Conservation (phyloP, 2,888 invertebrate genomes). For the Callimorpha dominula region DNA sequence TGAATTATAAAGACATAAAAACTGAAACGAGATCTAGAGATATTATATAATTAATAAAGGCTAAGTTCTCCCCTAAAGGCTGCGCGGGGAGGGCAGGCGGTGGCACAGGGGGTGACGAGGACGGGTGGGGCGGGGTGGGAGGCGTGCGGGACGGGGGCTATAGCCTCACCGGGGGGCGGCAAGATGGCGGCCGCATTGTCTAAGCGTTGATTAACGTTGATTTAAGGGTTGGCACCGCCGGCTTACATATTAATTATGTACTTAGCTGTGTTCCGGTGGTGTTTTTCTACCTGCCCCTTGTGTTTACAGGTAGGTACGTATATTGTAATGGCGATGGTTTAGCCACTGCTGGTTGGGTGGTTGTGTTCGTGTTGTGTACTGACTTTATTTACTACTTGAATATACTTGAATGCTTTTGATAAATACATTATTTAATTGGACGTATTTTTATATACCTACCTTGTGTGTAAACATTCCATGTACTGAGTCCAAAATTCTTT, state of each 20-base stretch:
- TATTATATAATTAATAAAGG: constrained; percentile 73
- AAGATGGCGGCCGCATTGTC: constrained; percentile 84
- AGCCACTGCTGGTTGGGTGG: constrained; percentile 8
- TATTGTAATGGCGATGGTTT: constrained; percentile 33
- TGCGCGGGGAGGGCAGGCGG: constrained; percentile 55
- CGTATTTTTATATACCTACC: background rate
- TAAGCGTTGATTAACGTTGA: constrained; percentile 82
- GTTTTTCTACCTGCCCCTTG: constrained; percentile 60
- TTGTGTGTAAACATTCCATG: background rate
- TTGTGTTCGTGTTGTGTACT: background rate
- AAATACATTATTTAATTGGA: background rate
- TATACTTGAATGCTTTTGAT: background rate
- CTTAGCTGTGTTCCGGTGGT: constrained; percentile 62
- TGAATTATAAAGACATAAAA: constrained; percentile 63
- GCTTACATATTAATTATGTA: constrained; percentile 85
- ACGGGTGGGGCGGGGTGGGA: constrained; percentile 36
- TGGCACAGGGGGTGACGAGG: constrained; percentile 44
- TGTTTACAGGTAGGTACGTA: constrained; percentile 44
- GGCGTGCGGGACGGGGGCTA: constrained; percentile 40
- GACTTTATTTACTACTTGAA: constrained; percentile 1
- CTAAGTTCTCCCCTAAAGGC: constrained; percentile 70
- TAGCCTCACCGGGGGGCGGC: constrained; percentile 56
- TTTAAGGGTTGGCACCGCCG: constrained; percentile 72
- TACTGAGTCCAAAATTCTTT: background rate
- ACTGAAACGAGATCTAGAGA: constrained; percentile 64